phyloP scores from a whole-genome alignment of 2,113 vertebrate species.

The Zapus hudsonius region DNA sequence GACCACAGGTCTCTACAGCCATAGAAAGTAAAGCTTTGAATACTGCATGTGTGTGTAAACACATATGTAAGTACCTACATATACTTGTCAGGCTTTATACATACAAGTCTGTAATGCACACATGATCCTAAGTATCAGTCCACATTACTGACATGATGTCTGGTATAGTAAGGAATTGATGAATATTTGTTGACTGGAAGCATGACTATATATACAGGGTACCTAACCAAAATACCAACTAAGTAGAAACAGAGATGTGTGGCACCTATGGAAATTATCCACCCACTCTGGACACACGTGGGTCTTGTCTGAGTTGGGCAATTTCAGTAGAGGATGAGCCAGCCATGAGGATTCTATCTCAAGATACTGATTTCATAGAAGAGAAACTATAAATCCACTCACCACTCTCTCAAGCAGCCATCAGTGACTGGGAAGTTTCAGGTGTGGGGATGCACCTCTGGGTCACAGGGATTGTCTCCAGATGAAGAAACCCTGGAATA shows the following conservation, averaged over 20 bases:
- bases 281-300: neutral
- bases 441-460: conserved; percentile 77
- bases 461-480: conserved; percentile 72
- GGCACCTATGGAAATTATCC: neutral
- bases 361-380: neutral
- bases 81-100: no score
- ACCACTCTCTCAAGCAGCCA: conserved; percentile 65
- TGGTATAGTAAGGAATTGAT: neutral
- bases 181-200: neutral
- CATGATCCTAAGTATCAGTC: neutral
- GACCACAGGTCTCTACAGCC: neutral
- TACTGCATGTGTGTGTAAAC: neutral
- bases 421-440: conserved; percentile 70
- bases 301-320: neutral
- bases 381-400: neutral
- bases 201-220: neutral
- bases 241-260: neutral
- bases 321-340: neutral
- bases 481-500: conserved; percentile 58
- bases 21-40: neutral
- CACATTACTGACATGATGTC: neutral
- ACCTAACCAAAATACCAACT: neutral
- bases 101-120: neutral
- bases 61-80: no score
- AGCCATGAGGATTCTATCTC: neutral